These are phyloP conservation scores for Phocoena sinus DNA, from an alignment of 2,113 vertebrate genomes.

Conservation along the genomic window DNA sequence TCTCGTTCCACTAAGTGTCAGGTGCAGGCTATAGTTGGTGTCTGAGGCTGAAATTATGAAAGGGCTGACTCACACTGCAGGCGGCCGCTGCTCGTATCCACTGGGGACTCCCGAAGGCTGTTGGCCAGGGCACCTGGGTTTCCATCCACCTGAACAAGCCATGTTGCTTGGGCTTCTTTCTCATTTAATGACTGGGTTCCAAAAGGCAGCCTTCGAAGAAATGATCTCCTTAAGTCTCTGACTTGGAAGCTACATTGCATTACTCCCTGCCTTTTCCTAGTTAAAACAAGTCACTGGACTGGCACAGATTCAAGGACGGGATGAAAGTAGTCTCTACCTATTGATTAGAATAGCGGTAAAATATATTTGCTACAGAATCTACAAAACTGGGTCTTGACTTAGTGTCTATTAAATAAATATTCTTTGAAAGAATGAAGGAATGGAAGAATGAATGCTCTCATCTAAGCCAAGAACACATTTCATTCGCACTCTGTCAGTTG, in stretches of 20 bases:
- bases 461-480: not conserved
- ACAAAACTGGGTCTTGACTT: not conserved
- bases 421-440: not conserved
- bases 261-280: not conserved
- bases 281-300: not conserved
- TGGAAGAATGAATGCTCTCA: not conserved
- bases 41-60: rapidly evolving
- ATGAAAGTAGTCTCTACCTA: not conserved
- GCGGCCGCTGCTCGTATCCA: not conserved
- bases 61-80: not conserved
- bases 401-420: not conserved
- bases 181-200: not conserved
- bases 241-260: not conserved
- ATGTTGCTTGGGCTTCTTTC: not conserved
- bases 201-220: not conserved
- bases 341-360: not conserved
- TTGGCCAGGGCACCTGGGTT: not conserved
- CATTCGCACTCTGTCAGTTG: not conserved
- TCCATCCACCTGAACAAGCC: not conserved
- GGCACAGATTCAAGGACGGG: not conserved
- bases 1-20: rapidly evolving
- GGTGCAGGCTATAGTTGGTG: rapidly evolving
- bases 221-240: not conserved
- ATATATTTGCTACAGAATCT: not conserved
- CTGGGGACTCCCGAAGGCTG: too few relatives aligned